Evolutionary conservation across 2,113 vertebrate genomes (phyloP), one percentile per base, ranked within the genome.

Genomic region (Myxocyprinus asiaticus): DNA sequence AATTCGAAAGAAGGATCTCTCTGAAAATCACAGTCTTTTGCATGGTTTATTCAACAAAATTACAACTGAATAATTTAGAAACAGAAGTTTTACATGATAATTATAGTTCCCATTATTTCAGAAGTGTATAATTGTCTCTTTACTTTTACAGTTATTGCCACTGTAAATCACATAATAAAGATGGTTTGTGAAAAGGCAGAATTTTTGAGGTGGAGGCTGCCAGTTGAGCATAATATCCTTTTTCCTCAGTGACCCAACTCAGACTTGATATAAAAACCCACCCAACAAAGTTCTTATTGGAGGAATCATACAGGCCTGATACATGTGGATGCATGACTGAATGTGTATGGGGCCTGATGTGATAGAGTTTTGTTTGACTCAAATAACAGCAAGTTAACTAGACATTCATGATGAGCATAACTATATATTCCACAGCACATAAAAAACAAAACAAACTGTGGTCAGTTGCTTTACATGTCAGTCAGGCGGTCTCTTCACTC

Each of bases 61-160:
- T 85, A 61, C 48, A 69, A 61, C 42, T 87, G 81, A 87, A 90
- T 87, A 86, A 88, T 88, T 86, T 73, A 90, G 77, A 51, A 80
- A 85, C 85, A 78, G 33, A 88, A 88, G 89, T 85, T 84, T 86
- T 84, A 83, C 69, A 86, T 85, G 80, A 81, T 88, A 87, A 91
- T 90, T 87, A 82, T 53, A 84, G 66, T 48, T 61, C 17, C 78
- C 79, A 88, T 90, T 84, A 88, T 89, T 88, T 85, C 85, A 84
- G 84, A 80, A 70, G 70, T 43, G 78, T 80, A 78, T 81, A 81
- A 87, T 87, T 87, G 85, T 81, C 83, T 88, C 84, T 86, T 58
- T 66, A 73, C 77, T 88, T 84, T 74, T 67, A 77, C 17, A 80
- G 81, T 56, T 76, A 81, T 77, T 85, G 77, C 81, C 72, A 78